phyloP scores from a whole-genome alignment of 2,797 vertebrate species.

The Xenopus petersii region DNA sequence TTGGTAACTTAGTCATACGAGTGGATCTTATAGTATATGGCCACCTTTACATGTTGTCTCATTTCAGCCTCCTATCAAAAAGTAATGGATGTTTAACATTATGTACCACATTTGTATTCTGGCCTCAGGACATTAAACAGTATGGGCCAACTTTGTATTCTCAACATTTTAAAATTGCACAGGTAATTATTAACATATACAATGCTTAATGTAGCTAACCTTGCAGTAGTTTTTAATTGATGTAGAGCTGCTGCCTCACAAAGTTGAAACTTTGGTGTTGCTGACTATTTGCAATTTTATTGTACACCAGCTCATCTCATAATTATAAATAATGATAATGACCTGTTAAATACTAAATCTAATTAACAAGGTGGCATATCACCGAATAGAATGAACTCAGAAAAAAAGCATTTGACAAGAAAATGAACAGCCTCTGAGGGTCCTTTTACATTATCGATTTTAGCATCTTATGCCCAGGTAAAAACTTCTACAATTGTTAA shows the following conservation, averaged over 20 bases:
- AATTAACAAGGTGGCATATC: constrained; percentile 15
- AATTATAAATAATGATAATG: constrained; percentile 21
- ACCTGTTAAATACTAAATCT: constrained; percentile 10
- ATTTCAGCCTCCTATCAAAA: no score
- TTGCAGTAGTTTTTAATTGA: not conserved
- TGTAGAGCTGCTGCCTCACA: not conserved
- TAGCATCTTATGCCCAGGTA: not conserved
- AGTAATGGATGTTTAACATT: no score
- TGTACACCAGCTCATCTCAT: not conserved
- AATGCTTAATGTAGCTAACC: not conserved
- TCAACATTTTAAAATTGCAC: no score
- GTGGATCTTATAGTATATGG: no score
- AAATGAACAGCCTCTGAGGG: constrained; percentile 6
- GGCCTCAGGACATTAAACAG: no score
- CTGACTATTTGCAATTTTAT: not conserved
- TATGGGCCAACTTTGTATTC: no score
- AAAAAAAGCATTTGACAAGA: not conserved
- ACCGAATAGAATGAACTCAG: not conserved
- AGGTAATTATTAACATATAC: not conserved
- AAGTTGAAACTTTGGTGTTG: not conserved
- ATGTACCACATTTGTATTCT: no score
- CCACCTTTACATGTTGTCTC: no score
- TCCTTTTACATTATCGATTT: not conserved
- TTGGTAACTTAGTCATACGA: no score
- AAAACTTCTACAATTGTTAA: no score